Conservation (phyloP, 2,797 vertebrate species). For the Diglossa cyanea region DNA sequence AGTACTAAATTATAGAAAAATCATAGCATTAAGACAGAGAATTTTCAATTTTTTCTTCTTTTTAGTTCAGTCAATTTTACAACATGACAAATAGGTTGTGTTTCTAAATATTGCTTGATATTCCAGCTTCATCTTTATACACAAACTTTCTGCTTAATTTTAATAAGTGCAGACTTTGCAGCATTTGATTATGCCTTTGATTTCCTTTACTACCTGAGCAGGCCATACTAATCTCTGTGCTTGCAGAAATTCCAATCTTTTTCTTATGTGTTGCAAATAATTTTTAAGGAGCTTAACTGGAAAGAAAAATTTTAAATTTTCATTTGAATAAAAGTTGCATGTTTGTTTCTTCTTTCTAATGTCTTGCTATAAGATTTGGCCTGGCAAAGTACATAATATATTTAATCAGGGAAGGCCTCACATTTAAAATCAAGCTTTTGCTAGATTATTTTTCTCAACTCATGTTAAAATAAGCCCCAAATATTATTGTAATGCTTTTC, state of each 20-base stretch:
- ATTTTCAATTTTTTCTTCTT: not conserved
- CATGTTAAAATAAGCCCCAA: conserved; percentile 19
- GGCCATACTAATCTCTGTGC: not conserved
- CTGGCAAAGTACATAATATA: not conserved
- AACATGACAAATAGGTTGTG: not conserved
- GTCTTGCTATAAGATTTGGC: not conserved
- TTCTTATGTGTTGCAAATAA: not conserved
- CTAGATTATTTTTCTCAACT: not conserved
- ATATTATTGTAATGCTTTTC: conserved; percentile 4
- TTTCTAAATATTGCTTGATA: not conserved
- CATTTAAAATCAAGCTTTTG: not conserved
- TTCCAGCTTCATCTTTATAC: not conserved
- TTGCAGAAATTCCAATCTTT: not conserved
- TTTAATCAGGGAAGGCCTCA: not conserved
- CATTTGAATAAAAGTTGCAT: not conserved
- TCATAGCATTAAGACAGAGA: not conserved
- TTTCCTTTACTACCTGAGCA: not conserved
- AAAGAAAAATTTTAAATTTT: not conserved
- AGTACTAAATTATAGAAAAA: not conserved
- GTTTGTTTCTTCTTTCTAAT: not conserved
- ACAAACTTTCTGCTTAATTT: not conserved
- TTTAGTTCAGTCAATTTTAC: not conserved
- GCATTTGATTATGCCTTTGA: not conserved
- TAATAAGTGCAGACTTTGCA: not conserved
- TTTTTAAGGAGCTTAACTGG: not conserved